Evolutionary conservation across 2,888 invertebrate genomes (phyloP).

Genomic region (Dasypogon diadema): DNA sequence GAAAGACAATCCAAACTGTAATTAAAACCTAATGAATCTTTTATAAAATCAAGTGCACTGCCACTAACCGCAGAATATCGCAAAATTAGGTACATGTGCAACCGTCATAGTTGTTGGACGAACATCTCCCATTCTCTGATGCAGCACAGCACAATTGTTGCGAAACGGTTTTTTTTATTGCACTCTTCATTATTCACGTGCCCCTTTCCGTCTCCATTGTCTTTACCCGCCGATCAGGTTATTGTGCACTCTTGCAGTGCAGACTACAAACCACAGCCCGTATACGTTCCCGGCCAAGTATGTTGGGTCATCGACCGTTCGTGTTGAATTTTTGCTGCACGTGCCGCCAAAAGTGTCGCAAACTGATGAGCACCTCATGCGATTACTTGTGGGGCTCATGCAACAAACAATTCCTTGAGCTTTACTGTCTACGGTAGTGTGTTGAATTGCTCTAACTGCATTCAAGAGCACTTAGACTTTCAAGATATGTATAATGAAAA

Average conservation of each 20-base stretch:
- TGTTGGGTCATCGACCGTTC: conserved; percentile 45
- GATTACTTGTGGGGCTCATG: conserved; percentile 4
- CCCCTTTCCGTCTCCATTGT: conserved; percentile 7
- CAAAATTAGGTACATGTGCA: conserved; percentile 24
- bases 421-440: conserved; percentile 1
- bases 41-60: conserved; percentile 5
- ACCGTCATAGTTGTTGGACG: conserved; percentile 6
- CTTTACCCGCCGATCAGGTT: neutral
- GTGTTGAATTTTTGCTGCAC: conserved; percentile 36
- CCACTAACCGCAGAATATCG: neutral
- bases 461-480: neutral
- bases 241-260: conserved; percentile 14
- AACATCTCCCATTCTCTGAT: neutral
- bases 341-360: conserved; percentile 52
- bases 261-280: neutral
- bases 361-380: conserved; percentile 53
- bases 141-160: conserved; percentile 11
- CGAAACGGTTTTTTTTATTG: conserved; percentile 38
- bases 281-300: conserved; percentile 18
- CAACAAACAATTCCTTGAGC: conserved; percentile 37
- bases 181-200: conserved; percentile 1
- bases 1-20: neutral
- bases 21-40: too few species aligned
- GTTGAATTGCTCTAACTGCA: conserved; percentile 1
- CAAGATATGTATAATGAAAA: neutral